Evolutionary conservation across 2,113 vertebrate genomes (phyloP).

Genomic region (Nesogale talazaci): DNA sequence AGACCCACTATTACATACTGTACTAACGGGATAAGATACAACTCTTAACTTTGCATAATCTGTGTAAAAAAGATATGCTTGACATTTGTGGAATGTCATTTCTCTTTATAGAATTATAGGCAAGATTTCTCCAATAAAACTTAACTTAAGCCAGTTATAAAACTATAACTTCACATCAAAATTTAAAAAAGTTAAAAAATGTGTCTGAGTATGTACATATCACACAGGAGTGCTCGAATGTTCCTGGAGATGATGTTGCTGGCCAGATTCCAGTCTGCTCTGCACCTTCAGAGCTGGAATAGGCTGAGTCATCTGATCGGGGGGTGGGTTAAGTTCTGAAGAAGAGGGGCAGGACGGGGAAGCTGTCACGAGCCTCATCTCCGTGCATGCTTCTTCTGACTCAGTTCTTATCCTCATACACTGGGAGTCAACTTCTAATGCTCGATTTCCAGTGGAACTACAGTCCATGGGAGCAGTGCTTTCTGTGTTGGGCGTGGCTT

Average conservation of each 20-base stretch:
- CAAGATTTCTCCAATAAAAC: conserved; percentile 93
- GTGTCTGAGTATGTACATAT: conserved; percentile 89
- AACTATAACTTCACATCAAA: conserved; percentile 94
- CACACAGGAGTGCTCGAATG: conserved; percentile 87
- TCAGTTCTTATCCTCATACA: conserved; percentile 86
- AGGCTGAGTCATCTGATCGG: conserved; percentile 83
- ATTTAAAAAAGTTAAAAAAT: conserved; percentile 92
- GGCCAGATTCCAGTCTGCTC: conserved; percentile 86
- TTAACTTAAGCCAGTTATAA: conserved; percentile 91
- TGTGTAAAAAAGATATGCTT: conserved; percentile 92
- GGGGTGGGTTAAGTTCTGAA: conserved; percentile 84
- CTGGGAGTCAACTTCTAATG: conserved; percentile 85
- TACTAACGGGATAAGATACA: conserved; percentile 91
- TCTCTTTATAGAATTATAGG: conserved; percentile 93
- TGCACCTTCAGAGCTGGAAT: conserved; percentile 86
- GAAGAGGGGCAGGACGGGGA: conserved; percentile 79
- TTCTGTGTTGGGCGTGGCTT: conserved; percentile 82
- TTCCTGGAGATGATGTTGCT: conserved; percentile 86
- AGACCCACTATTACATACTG: conserved; percentile 90
- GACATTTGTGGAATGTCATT: conserved; percentile 92
- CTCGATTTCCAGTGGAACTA: conserved; percentile 82
- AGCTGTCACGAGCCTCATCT: conserved; percentile 84
- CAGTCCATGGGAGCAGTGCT: conserved; percentile 82
- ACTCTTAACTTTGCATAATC: conserved; percentile 92
- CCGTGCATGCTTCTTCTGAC: conserved; percentile 86